Percentiles rank a stretch among this genome's conserved stretches.
Conservation (phyloP, 2,888 invertebrate species). For the Hartigia nigra region DNA sequence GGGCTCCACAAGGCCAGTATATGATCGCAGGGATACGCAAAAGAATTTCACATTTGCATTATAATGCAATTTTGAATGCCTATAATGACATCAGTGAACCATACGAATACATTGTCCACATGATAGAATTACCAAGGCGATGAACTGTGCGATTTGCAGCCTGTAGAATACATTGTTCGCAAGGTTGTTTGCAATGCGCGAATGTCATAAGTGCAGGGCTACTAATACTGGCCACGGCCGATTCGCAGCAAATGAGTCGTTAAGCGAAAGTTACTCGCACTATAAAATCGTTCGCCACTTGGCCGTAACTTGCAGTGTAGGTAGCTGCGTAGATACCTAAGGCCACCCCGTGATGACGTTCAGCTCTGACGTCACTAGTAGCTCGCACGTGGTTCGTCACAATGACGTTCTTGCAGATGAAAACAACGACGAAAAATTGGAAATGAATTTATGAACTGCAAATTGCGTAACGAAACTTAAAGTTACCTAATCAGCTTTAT, state of each 20-base stretch:
- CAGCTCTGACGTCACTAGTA: background rate
- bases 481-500: background rate
- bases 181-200: background rate
- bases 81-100: background rate
- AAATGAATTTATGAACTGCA: background rate
- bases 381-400: background rate
- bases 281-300: conserved; percentile 5
- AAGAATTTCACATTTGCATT: background rate
- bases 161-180: background rate
- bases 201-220: background rate
- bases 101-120: background rate
- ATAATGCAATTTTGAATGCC: background rate
- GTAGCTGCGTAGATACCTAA: background rate
- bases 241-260: conserved; percentile 3
- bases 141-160: background rate
- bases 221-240: background rate
- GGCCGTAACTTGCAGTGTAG: background rate
- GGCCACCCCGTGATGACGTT: background rate
- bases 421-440: background rate
- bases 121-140: background rate
- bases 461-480: background rate
- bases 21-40: background rate
- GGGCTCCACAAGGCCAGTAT: background rate
- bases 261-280: conserved; percentile 8
- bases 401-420: background rate